Conservation (phyloP, 2,888 invertebrate genomes). For the Copidosoma aretas region DNA sequence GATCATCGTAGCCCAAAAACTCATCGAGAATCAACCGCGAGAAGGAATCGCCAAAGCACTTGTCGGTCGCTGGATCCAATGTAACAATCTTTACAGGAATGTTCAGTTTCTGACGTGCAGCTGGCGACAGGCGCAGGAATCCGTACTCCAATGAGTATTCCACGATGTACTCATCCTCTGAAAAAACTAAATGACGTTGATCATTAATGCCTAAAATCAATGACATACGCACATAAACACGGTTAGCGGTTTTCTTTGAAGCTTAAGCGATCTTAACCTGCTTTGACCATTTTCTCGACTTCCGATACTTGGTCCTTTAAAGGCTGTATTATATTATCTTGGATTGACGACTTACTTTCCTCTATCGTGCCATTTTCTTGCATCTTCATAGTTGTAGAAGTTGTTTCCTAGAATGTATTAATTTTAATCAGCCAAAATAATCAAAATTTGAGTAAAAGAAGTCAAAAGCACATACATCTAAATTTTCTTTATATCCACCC, state of each 20-base stretch:
- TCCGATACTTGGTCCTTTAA: conserved; percentile 65
- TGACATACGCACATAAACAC: not conserved
- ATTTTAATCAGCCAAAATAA: not conserved
- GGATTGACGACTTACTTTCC: conserved; percentile 43
- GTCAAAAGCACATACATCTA: conserved; percentile 20
- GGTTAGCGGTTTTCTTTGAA: not conserved
- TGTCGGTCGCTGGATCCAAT: conserved; percentile 84
- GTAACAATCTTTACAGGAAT: conserved; percentile 90
- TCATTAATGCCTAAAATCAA: conserved; percentile 27
- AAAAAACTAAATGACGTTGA: conserved; percentile 64
- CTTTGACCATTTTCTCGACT: conserved; percentile 68
- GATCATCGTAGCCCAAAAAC: conserved; percentile 95
- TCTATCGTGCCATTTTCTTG: conserved; percentile 48
- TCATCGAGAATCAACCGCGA: conserved; percentile 89
- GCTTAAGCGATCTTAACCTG: conserved; percentile 62
- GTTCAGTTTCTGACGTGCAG: conserved; percentile 83
- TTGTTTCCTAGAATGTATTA: conserved; percentile 32
- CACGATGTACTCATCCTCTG: conserved; percentile 93
- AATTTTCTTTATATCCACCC: conserved; percentile 47
- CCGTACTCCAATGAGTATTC: conserved; percentile 99
- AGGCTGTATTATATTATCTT: conserved; percentile 51
- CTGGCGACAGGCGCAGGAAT: conserved; percentile 86
- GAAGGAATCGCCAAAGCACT: conserved; percentile 93
- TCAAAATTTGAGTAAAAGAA: conserved; percentile 9
- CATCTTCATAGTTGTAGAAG: conserved; percentile 24